A percentile compares a stretch with the other conserved stretches of the same genome.
Evolutionary conservation across 2,888 invertebrate species (phyloP).

Genomic region (Maniola hyperantus): DNA sequence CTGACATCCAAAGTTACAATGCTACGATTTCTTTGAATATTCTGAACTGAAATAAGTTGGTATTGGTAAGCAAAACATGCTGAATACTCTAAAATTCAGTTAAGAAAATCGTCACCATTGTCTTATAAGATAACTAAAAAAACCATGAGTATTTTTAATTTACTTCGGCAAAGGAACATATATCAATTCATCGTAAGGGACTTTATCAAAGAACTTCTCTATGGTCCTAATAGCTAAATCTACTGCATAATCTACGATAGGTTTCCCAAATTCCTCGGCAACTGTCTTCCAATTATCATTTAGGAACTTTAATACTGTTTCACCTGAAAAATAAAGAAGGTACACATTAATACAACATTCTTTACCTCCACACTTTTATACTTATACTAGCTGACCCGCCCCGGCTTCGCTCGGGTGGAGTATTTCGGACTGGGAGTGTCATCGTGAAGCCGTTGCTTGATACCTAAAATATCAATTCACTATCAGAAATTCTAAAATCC

Average conservation of each 20-base stretch:
- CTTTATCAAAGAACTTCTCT: conserved; percentile 66
- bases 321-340: conserved; percentile 54
- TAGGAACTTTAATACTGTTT: conserved; percentile 63
- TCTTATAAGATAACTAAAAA: background rate
- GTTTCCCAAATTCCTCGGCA: conserved; percentile 73
- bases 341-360: background rate
- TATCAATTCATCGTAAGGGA: conserved; percentile 69
- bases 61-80: too few species aligned
- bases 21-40: too few species aligned
- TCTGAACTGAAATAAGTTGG: too few species aligned
- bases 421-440: too few species aligned
- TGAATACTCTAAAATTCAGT: too few species aligned
- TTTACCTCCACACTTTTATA: too few species aligned
- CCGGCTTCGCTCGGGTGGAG: too few species aligned
- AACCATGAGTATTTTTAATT: background rate
- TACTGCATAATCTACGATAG: conserved; percentile 72
- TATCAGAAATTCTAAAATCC: too few species aligned
- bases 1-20: too few species aligned
- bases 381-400: too few species aligned
- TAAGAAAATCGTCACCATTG: background rate
- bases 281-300: conserved; percentile 72
- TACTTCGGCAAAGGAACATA: conserved; percentile 62
- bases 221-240: conserved; percentile 66
- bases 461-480: too few species aligned
- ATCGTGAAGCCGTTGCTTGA: too few species aligned